Conservation (phyloP, 2,797 vertebrate genomes). For the Helostoma temminkii region DNA sequence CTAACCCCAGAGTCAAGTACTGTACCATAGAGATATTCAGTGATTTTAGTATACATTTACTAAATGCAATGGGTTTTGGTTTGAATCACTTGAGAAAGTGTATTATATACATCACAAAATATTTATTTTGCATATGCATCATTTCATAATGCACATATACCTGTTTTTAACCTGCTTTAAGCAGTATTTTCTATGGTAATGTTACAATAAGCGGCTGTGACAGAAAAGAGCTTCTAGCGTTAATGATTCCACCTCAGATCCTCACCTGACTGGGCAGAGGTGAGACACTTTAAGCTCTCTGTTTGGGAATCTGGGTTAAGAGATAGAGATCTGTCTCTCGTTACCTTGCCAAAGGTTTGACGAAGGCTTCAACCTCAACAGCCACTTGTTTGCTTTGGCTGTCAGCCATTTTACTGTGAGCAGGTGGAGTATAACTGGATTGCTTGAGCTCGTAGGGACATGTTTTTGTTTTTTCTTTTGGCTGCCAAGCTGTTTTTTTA, state of each 20-base stretch:
- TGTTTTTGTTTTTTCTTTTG: conserved; percentile 12
- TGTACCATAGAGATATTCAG: conserved; percentile 8
- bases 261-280: not conserved
- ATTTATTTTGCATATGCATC: not conserved
- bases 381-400: conserved; percentile 57
- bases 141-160: not conserved
- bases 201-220: not conserved
- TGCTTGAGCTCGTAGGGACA: conserved; percentile 50
- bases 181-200: not conserved
- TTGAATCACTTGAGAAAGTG: not conserved
- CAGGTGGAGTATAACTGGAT: conserved; percentile 42
- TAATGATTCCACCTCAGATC: conserved; percentile 6
- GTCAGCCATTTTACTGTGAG: conserved; percentile 50
- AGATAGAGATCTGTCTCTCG: conserved; percentile 33
- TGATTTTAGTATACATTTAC: conserved; percentile 9
- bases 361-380: conserved; percentile 51
- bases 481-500: conserved; percentile 23
- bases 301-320: conserved; percentile 32
- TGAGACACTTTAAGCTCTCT: conserved; percentile 28
- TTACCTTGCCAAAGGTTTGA: conserved; percentile 38
- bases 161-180: not conserved
- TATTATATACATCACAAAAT: not conserved
- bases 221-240: not conserved
- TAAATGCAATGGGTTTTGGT: not conserved
- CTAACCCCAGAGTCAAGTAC: conserved; percentile 20